A percentile compares a stretch with the other conserved stretches of the same genome.
phyloP scores from a whole-genome alignment of 1,140 invertebrate species.

The Papilio xuthus region DNA sequence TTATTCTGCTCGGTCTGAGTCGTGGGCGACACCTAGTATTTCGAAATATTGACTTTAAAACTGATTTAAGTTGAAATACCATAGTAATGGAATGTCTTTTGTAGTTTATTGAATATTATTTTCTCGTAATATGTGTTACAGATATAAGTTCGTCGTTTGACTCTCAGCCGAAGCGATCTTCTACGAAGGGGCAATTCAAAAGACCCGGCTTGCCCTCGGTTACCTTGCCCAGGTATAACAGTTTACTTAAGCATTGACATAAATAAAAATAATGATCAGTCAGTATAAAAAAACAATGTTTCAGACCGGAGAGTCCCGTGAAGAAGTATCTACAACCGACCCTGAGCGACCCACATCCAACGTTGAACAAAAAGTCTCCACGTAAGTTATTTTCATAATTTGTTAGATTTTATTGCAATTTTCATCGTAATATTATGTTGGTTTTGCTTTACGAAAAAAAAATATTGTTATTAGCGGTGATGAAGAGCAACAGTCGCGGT shows the following conservation, averaged over 20 bases:
- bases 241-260: not conserved
- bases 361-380: constrained; percentile 88
- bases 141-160: constrained; percentile 67
- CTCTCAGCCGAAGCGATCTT: constrained; percentile 65
- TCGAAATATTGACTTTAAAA: not conserved
- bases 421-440: not conserved
- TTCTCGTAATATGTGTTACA: constrained; percentile 44
- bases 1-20: too few relatives aligned
- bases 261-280: too few relatives aligned
- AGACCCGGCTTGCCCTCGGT: constrained; percentile 65
- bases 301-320: constrained; percentile 90
- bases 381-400: constrained; percentile 71
- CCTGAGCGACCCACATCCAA: constrained; percentile 90
- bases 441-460: constrained; percentile 7
- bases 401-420: too few relatives aligned
- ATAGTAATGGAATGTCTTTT: too few relatives aligned
- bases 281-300: not conserved
- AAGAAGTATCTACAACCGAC: constrained; percentile 94
- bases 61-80: too few relatives aligned
- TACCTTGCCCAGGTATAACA: constrained; percentile 62
- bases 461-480: constrained; percentile 40
- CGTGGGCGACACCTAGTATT: too few relatives aligned
- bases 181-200: constrained; percentile 69
- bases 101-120: not conserved
- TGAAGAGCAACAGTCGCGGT: constrained; percentile 51